These are phyloP conservation scores for Chaetorhynchus papuensis DNA, from an alignment of 2,113 vertebrate genomes.

Conservation along the genomic window DNA sequence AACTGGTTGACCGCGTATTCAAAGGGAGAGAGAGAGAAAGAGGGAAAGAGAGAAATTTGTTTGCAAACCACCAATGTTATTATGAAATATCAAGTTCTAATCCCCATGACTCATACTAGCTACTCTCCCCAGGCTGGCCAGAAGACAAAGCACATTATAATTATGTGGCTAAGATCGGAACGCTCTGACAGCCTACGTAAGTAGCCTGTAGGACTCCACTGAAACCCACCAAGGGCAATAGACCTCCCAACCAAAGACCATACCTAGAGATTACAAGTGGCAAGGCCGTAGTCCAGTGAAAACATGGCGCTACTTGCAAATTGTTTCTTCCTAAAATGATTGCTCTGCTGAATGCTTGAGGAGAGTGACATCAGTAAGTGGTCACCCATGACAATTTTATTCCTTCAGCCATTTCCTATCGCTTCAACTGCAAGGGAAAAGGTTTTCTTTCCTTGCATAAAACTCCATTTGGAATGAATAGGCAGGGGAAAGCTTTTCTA, in stretches of 20 bases:
- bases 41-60: neutral
- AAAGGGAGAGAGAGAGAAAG: neutral
- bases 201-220: neutral
- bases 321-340: conserved; percentile 12
- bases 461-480: neutral
- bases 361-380: conserved; percentile 6
- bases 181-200: neutral
- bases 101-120: conserved; percentile 44
- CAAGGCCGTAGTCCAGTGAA: neutral
- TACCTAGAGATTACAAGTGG: neutral
- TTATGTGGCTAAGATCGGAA: conserved; percentile 21
- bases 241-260: neutral
- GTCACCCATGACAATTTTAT: neutral
- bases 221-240: conserved; percentile 31
- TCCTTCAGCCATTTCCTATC: neutral
- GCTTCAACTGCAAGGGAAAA: neutral
- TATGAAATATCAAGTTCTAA: neutral
- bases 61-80: conserved; percentile 11
- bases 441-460: neutral
- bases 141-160: conserved; percentile 31
- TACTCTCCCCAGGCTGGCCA: neutral
- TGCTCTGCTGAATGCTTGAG: neutral
- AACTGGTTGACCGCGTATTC: neutral
- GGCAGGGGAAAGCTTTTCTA: neutral
- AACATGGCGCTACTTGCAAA: neutral